Conservation (phyloP, 2,113 vertebrate species). For the Anseranas semipalmata region DNA sequence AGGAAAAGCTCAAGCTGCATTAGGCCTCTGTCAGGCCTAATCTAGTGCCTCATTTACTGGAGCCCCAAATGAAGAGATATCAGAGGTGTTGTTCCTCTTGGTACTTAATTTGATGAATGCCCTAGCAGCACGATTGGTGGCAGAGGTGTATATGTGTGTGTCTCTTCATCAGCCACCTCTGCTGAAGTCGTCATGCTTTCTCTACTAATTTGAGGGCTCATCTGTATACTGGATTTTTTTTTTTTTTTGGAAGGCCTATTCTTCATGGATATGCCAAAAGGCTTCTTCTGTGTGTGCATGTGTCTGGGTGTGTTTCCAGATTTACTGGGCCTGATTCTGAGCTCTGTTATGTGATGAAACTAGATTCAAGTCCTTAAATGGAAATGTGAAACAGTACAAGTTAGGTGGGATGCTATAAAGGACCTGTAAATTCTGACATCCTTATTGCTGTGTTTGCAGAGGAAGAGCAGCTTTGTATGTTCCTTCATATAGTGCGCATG, state of each 20-base stretch:
- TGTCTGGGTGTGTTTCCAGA: slow-evolving; percentile 55
- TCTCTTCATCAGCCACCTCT: slow-evolving; percentile 84
- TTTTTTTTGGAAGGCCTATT: slow-evolving; percentile 76
- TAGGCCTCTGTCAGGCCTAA: slow-evolving; percentile 90
- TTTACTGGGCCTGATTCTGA: slow-evolving; percentile 5
- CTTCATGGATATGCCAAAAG: slow-evolving; percentile 76
- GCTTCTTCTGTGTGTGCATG: slow-evolving; percentile 55
- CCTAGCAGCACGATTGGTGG: slow-evolving; percentile 80
- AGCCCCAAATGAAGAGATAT: slow-evolving; percentile 95
- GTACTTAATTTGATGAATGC: slow-evolving; percentile 99
- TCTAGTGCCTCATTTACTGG: slow-evolving; percentile 96
- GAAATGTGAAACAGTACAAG: background rate
- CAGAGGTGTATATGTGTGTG: slow-evolving; percentile 78
- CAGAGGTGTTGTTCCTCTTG: slow-evolving; percentile 89
- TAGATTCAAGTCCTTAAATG: background rate
- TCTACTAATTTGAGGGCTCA: slow-evolving; percentile 91
- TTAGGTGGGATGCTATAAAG: background rate
- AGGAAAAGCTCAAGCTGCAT: slow-evolving; percentile 84
- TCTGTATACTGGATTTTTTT: slow-evolving; percentile 85
- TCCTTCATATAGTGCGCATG: background rate
- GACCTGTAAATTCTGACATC: slow-evolving; percentile 77
- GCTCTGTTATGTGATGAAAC: background rate
- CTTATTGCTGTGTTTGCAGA: slow-evolving; percentile 75
- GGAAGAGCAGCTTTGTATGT: background rate
- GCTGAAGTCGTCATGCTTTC: slow-evolving; percentile 73